A percentile compares a stretch with the other conserved stretches of the same genome.
Evolutionary conservation across 35 echinoderm and acorn worm species (phyloP).

Genomic region (Chiridota heheva): DNA sequence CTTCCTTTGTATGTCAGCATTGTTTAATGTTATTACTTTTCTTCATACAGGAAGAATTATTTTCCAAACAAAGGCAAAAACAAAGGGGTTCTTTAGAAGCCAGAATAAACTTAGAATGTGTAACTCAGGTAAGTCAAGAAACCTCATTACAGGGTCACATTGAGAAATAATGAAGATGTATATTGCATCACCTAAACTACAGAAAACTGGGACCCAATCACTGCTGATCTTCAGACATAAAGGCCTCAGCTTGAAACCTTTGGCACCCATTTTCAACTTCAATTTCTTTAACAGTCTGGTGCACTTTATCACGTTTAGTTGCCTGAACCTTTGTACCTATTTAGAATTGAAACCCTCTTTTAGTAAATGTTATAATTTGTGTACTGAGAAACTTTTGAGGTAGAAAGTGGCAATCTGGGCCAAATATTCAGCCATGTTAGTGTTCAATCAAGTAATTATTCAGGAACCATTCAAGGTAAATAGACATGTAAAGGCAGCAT

Average conservation of each 20-base stretch:
- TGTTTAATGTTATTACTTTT: constrained; percentile 2
- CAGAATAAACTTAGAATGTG: constrained; percentile 45
- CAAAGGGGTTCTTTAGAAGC: constrained; percentile 44
- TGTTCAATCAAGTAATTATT: no score
- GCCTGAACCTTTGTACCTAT: no score
- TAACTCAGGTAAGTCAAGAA: constrained; percentile 44
- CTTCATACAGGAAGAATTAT: constrained; percentile 58
- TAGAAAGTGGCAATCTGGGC: no score
- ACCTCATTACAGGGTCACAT: neutral
- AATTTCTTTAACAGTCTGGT: no score
- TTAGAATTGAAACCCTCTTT: no score
- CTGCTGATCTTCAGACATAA: neutral
- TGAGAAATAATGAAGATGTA: neutral
- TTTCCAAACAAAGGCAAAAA: constrained; percentile 57
- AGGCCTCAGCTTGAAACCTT: neutral
- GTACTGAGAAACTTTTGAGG: no score
- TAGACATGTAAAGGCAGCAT: no score
- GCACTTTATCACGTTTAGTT: no score
- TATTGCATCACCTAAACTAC: neutral
- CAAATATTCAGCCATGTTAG: no score
- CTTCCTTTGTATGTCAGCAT: neutral
- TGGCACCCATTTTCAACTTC: no score
- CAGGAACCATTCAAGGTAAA: no score
- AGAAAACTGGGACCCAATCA: neutral
- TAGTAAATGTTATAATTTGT: no score